Evolutionary conservation across 2,888 invertebrate species (phyloP).

Genomic region (Cataglyphis livida): DNA sequence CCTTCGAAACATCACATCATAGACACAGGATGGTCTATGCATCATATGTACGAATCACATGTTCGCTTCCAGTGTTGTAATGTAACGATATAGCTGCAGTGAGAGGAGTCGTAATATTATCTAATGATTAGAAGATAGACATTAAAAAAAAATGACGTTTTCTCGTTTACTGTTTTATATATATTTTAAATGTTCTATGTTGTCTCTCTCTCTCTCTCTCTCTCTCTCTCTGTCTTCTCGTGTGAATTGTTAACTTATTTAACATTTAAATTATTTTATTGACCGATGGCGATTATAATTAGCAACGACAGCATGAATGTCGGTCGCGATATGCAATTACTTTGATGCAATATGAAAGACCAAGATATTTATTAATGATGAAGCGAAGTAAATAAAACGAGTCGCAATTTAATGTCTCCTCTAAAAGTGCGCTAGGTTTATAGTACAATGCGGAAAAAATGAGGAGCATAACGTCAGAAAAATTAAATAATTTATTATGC

Average conservation of each 20-base stretch:
- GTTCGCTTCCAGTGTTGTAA: slow-evolving; percentile 11
- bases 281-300: slow-evolving; percentile 25
- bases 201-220: slow-evolving; percentile 1
- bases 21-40: not conserved
- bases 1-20: not conserved
- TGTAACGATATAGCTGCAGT: slow-evolving; percentile 8
- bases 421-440: slow-evolving; percentile 53
- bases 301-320: slow-evolving; percentile 30
- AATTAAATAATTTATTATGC: slow-evolving; percentile 79
- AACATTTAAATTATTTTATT: slow-evolving; percentile 52
- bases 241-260: slow-evolving; percentile 49
- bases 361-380: slow-evolving; percentile 31
- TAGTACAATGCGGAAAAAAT: slow-evolving; percentile 55
- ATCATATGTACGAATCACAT: not conserved
- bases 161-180: slow-evolving; percentile 45
- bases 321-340: not conserved
- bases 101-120: slow-evolving; percentile 34
- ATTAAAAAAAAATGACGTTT: slow-evolving; percentile 28
- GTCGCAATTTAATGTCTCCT: slow-evolving; percentile 54
- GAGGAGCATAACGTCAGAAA: slow-evolving; percentile 65
- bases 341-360: not conserved
- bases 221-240: too few species aligned
- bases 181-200: slow-evolving; percentile 47
- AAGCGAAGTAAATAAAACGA: slow-evolving; percentile 29
- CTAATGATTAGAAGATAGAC: not conserved